These are phyloP conservation scores for Malurus melanocephalus DNA, from an alignment of 2,113 vertebrate species.

Conservation along the genomic window DNA sequence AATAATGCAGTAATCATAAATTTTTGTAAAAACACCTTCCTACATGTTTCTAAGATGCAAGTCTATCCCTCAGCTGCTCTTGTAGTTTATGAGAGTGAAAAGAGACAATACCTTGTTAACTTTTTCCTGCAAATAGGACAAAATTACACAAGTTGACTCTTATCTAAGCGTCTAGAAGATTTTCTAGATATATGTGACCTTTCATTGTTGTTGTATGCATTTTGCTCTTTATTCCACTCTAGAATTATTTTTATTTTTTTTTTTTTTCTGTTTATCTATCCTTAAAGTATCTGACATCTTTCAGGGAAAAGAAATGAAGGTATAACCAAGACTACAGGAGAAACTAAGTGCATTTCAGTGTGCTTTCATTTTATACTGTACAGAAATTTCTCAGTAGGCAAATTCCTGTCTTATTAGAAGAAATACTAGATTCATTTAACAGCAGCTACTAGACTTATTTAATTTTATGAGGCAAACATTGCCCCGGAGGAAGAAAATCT, in stretches of 20 bases:
- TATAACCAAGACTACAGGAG: neutral
- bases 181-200: neutral
- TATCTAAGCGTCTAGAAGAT: neutral
- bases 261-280: neutral
- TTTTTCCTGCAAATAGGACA: neutral
- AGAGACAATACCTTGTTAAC: neutral
- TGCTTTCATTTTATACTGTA: neutral
- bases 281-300: neutral
- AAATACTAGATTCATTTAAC: neutral
- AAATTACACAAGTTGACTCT: neutral
- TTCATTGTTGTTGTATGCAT: neutral
- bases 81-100: neutral
- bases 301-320: neutral
- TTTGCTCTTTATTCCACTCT: neutral
- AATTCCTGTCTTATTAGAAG: neutral
- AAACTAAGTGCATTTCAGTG: neutral
- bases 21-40: neutral
- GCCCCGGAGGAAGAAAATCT: neutral
- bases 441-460: neutral
- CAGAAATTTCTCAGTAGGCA: neutral
- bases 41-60: neutral
- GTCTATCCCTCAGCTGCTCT: neutral
- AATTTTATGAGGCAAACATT: neutral
- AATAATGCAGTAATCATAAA: fast-evolving
- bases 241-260: too few species aligned